phyloP scores from a whole-genome alignment of 2,888 invertebrate genomes.

The Sarcophaga rosellei region DNA sequence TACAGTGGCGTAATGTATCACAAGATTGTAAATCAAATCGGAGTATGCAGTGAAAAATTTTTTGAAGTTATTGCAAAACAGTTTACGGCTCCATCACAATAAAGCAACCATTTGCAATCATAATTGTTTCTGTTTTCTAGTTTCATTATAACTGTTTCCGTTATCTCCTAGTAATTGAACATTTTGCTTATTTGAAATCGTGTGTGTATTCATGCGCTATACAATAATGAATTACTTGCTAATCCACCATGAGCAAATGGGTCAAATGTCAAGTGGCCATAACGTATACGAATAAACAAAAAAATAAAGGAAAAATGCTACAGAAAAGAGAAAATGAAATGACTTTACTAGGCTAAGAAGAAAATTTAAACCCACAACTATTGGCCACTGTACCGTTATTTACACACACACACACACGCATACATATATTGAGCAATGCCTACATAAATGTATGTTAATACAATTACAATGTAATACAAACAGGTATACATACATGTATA shows the following conservation, averaged over 20 bases:
- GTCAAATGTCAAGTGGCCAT: conserved; percentile 24
- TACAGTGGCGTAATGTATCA: too few species aligned
- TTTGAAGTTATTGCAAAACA: too few species aligned
- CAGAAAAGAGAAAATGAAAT: conserved; percentile 54
- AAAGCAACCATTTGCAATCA: too few species aligned
- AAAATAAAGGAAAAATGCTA: not conserved
- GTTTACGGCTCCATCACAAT: too few species aligned
- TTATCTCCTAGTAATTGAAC: not conserved
- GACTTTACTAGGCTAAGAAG: conserved; percentile 42
- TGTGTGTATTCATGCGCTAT: not conserved
- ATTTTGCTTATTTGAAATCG: not conserved
- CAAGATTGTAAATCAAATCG: too few species aligned
- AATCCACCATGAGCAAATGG: conserved; percentile 35
- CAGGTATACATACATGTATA: conserved; percentile 26
- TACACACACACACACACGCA: not conserved
- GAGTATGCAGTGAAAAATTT: too few species aligned
- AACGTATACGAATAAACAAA: not conserved
- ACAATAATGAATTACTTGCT: conserved; percentile 13
- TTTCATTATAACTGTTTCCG: not conserved
- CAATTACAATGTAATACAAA: conserved; percentile 22
- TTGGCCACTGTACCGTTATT: conserved; percentile 39
- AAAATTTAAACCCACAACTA: conserved; percentile 52
- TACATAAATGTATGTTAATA: conserved; percentile 25
- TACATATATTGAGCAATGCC: conserved; percentile 9
- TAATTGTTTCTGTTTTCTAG: not conserved